These are phyloP conservation scores for Anguilla japonica DNA, from an alignment of 2,113 vertebrate species.

Conservation along the genomic window DNA sequence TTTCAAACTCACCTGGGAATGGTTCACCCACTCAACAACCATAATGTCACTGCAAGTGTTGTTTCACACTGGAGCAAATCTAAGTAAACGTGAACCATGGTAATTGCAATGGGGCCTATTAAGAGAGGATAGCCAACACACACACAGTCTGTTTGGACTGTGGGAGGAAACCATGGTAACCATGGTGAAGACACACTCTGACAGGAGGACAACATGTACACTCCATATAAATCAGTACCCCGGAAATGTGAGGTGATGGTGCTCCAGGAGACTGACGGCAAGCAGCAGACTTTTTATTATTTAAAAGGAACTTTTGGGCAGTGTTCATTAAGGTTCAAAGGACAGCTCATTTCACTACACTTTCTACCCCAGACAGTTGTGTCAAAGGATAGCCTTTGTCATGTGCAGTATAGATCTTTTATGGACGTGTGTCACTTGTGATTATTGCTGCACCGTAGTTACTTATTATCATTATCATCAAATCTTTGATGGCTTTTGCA, in stretches of 20 bases:
- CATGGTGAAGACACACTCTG: neutral
- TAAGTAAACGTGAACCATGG: neutral
- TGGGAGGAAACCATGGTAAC: neutral
- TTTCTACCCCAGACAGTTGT: slow-evolving; percentile 45
- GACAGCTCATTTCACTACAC: neutral
- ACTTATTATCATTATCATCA: slow-evolving; percentile 30
- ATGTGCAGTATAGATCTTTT: slow-evolving; percentile 51
- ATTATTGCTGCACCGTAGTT: slow-evolving; percentile 52
- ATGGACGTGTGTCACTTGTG: slow-evolving; percentile 60
- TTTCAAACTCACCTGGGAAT: neutral
- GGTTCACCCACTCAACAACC: too few relatives aligned
- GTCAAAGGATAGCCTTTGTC: slow-evolving; percentile 48
- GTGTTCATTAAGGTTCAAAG: slow-evolving; percentile 41
- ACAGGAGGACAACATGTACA: neutral
- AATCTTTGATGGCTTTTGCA: slow-evolving; percentile 54
- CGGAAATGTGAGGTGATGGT: neutral
- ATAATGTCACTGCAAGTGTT: too few relatives aligned
- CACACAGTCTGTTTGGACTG: neutral
- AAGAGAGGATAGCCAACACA: neutral
- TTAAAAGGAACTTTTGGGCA: slow-evolving; percentile 54
- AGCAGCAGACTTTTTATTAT: slow-evolving; percentile 39
- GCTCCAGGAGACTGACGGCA: neutral
- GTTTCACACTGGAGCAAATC: neutral
- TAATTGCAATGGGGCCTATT: neutral
- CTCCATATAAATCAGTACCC: neutral